phyloP scores from a whole-genome alignment of 2,888 invertebrate species.

The Reticulitermes lucifugus region DNA sequence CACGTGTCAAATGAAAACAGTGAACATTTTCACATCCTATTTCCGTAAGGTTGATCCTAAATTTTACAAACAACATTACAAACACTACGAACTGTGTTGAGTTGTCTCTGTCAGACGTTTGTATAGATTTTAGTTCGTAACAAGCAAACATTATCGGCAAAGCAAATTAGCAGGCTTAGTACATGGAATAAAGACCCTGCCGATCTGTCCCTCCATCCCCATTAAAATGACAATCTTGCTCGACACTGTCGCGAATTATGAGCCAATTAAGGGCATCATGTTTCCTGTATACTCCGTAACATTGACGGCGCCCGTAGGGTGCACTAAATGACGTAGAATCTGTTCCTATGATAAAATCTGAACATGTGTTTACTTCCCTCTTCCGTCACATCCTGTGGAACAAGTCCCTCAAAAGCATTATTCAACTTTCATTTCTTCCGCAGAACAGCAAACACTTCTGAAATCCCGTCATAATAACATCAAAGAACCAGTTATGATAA shows the following conservation, averaged over 20 bases:
- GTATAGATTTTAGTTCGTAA: background rate
- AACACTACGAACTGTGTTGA: background rate
- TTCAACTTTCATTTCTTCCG: too few species aligned
- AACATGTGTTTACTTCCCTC: background rate
- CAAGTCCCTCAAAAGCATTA: too few species aligned
- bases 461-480: too few species aligned
- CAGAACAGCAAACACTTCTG: too few species aligned
- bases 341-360: background rate
- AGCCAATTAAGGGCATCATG: background rate
- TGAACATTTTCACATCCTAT: too few species aligned
- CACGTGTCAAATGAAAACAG: too few species aligned
- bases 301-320: background rate
- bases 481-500: too few species aligned
- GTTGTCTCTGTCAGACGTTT: background rate
- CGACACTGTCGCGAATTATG: background rate
- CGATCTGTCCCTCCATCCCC: background rate
- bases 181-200: background rate
- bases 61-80: background rate
- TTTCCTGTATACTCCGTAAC: background rate
- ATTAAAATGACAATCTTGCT: slow-evolving; percentile 13
- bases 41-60: background rate
- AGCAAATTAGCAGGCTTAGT: background rate
- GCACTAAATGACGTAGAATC: background rate
- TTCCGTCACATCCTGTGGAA: too few species aligned
- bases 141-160: slow-evolving; percentile 8